Base-by-base conservation (phyloP, 2,888 invertebrate species). In the Drosophila gaucha region DNA sequence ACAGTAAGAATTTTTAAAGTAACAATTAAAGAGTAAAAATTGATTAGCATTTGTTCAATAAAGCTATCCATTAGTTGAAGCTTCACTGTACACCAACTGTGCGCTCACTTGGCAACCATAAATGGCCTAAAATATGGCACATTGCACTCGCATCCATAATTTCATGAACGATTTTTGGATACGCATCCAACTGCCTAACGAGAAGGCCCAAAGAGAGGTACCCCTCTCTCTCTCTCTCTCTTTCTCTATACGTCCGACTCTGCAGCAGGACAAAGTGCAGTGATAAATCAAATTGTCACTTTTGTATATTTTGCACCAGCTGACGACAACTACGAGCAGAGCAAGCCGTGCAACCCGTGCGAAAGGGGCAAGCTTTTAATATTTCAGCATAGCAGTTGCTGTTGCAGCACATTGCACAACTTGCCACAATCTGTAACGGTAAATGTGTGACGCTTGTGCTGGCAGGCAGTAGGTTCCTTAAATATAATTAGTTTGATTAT, bases 211-310 rank as follows among this genome's bases (percentile, higher is more conserved):
- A 35, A 44, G 46, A 18, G 44, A 41, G 38, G 31, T 20, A 26
- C n/a, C 5, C 26, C 20, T 28, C 38, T 2, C 28, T 14, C 20
- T 10, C 2, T 6, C 24, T 6, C 54, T 2, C 14, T 5, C 9
- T 14, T 22, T 14, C 28, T 4, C 2, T 3, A 0, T 2, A 1
- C 1, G 22, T 8, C 46, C 26, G 18, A 31, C 50, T 39, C 38
- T 24, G 47, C 20, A 16, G 58, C 68, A 49, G 51, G 78, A 76
- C 84, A 89, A 89, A 89, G 90, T 89, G 89, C 86, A 80, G 87
- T 83, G 85, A 90, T 90, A 90, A 90, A 90, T 90, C 90, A 90
- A 90, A 90, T 90, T 90, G 90, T 88, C 90, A 90, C 90, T 90
- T 89, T 88, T 84, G 88, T 88, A 85, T 83, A 86, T 83, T 64